Base-by-base conservation (phyloP, 1,140 invertebrate genomes). In the Stegodyphus mimosarum region DNA sequence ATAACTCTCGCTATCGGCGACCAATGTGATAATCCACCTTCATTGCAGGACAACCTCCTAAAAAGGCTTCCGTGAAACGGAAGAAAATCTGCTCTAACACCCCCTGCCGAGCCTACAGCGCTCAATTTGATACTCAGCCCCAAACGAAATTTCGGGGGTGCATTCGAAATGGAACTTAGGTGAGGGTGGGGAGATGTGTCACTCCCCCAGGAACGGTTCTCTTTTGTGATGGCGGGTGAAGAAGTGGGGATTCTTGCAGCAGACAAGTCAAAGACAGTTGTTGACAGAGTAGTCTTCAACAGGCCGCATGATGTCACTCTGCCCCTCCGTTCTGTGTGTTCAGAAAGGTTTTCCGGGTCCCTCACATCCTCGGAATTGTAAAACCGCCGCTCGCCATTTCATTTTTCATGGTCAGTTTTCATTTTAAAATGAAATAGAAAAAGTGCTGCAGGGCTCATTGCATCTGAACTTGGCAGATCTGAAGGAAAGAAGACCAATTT, bases 61-160 rank as follows among this genome's bases (percentile, higher is more conserved):
- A 33, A 33, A 33, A 33, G 33, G 33, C 33, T 33, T 33, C 33
- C 33, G 33, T 33, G 66, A 9, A 18, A 18, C 15, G 66, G 7
- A 17, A 69, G 9, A 69, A 69, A n/a, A 13, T 33, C 17, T 9
- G 7, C 13, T 69, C 18, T 17, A 69, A 17, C 17, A 69, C 66
- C 66, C 17, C 17, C 17, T 5, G 11, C 15, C 18, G 10, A 33
- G 10, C 15, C 33, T 33, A 33, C 15, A 69, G 66, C 15, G 13
- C 48, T 17, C 72, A 17, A 60, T 55, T 74, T 18, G 52, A 74
- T 18, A 50, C 18, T 18, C 60, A 50, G 15, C 13, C 52, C 74
- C 55, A 64, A 76, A 76, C 74, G 60, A 76, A 76, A 76, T 76
- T 76, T 64, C 10, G 48, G 74, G 74, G 74, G 74, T 76, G 74